A percentile compares a stretch with the other conserved stretches of the same genome.
These are phyloP conservation scores for Chironomus riparius DNA, from an alignment of 2,888 invertebrate species.

Conservation along the genomic window DNA sequence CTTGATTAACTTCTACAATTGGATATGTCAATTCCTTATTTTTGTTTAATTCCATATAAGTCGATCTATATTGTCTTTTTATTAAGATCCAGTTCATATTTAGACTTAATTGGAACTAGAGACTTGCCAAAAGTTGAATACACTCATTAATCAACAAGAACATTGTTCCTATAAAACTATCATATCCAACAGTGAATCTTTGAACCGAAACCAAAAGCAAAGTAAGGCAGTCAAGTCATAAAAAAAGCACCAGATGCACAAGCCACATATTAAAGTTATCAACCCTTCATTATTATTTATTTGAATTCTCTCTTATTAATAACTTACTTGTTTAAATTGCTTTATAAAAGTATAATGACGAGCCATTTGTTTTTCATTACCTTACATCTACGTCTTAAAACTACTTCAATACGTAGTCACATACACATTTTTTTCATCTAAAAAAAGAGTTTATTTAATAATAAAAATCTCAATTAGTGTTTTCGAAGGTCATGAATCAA, in stretches of 20 bases:
- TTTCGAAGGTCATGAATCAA: background rate
- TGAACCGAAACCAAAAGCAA: too few relatives aligned
- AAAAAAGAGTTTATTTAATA: background rate
- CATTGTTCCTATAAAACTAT: too few relatives aligned
- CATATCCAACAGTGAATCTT: too few relatives aligned
- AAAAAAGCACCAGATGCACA: background rate
- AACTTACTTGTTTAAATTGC: background rate
- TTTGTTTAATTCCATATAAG: background rate
- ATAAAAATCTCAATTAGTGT: background rate
- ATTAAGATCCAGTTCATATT: too few relatives aligned
- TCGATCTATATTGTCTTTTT: background rate
- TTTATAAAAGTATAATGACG: background rate
- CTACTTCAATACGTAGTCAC: background rate
- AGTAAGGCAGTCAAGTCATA: background rate
- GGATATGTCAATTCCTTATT: background rate
- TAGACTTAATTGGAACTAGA: too few relatives aligned
- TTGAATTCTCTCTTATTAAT: background rate
- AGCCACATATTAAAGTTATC: background rate
- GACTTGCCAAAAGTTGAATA: too few relatives aligned
- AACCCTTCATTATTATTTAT: background rate
- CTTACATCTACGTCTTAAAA: background rate
- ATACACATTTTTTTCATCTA: background rate
- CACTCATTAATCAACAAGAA: too few relatives aligned
- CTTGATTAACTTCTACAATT: background rate
- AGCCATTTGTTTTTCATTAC: background rate